A percentile compares a stretch with the other conserved stretches of the same genome.
These are phyloP conservation scores for Rhagium mordax DNA, from an alignment of 2,888 invertebrate species.

Conservation along the genomic window DNA sequence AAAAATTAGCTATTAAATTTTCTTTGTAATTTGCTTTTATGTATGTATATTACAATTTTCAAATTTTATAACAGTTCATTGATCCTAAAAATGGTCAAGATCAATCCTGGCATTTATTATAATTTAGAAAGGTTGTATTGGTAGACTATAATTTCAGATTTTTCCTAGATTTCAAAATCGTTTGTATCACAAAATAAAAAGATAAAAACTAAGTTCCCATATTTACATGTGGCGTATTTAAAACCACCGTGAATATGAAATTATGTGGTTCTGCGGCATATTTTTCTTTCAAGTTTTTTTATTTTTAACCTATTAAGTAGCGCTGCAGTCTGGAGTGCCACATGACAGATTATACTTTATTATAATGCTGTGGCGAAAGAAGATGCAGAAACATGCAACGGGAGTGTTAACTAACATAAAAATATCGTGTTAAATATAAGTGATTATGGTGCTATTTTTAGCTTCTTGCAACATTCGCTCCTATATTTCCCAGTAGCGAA, in stretches of 20 bases:
- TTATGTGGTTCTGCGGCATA: neutral
- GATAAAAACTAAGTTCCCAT: too few species aligned
- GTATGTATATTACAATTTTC: too few species aligned
- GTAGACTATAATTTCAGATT: too few species aligned
- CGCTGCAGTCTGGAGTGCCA: conserved; percentile 1
- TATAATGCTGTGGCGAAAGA: conserved; percentile 6
- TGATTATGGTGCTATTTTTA: neutral
- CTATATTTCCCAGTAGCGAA: neutral
- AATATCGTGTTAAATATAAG: conserved; percentile 8
- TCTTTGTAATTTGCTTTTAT: too few species aligned
- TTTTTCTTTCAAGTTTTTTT: neutral
- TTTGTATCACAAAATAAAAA: neutral
- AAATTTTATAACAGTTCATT: too few species aligned
- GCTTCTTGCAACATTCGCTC: conserved; percentile 9
- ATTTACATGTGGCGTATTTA: neutral
- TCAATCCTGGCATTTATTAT: too few species aligned
- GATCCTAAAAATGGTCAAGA: too few species aligned
- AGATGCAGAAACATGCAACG: conserved; percentile 2
- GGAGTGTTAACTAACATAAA: conserved; percentile 17
- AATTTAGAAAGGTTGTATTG: too few species aligned
- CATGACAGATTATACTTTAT: conserved; percentile 20
- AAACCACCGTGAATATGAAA: neutral
- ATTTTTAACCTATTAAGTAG: neutral
- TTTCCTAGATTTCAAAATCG: too few species aligned
- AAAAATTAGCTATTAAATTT: too few species aligned